Conservation (phyloP, 1,140 invertebrate genomes). For the Eulimnadia texana region DNA sequence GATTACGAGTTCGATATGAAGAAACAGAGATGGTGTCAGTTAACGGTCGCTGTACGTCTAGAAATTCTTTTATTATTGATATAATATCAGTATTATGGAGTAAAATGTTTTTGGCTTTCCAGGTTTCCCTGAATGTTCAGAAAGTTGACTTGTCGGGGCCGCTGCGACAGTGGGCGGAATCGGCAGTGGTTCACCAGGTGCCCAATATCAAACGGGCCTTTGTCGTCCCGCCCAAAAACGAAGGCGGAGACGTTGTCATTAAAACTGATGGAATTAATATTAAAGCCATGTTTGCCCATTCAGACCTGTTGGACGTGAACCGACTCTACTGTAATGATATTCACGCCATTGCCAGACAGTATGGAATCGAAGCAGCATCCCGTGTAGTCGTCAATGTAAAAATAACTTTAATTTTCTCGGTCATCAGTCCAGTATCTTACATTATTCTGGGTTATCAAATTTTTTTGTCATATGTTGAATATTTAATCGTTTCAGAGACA, state of each 20-base stretch:
- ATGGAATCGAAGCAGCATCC: constrained; percentile 91
- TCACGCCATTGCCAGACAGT: constrained; percentile 70
- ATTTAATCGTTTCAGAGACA: too few species aligned
- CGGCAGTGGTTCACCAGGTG: constrained; percentile 63
- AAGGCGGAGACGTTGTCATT: constrained; percentile 38
- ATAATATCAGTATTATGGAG: neutral
- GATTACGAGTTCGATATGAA: constrained; percentile 62
- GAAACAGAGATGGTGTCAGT: constrained; percentile 54
- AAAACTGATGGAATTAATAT: constrained; percentile 95
- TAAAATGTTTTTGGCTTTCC: constrained; percentile 17
- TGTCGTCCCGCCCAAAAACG: constrained; percentile 35
- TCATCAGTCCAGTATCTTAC: too few species aligned
- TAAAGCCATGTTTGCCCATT: constrained; percentile 66
- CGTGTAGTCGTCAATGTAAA: constrained; percentile 58
- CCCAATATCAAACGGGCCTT: constrained; percentile 70
- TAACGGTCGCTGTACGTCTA: constrained; percentile 43
- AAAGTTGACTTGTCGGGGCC: constrained; percentile 62
- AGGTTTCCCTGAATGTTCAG: constrained; percentile 37
- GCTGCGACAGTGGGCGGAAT: constrained; percentile 52
- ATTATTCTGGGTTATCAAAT: too few species aligned
- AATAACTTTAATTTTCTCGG: too few species aligned
- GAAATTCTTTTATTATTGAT: constrained; percentile 9
- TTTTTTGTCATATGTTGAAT: too few species aligned
- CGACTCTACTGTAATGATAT: constrained; percentile 88
- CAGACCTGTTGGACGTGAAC: constrained; percentile 67